A percentile compares a stretch with the other conserved stretches of the same genome.
Conservation (phyloP, 2,113 vertebrate species). For the Megaceryle maxima region DNA sequence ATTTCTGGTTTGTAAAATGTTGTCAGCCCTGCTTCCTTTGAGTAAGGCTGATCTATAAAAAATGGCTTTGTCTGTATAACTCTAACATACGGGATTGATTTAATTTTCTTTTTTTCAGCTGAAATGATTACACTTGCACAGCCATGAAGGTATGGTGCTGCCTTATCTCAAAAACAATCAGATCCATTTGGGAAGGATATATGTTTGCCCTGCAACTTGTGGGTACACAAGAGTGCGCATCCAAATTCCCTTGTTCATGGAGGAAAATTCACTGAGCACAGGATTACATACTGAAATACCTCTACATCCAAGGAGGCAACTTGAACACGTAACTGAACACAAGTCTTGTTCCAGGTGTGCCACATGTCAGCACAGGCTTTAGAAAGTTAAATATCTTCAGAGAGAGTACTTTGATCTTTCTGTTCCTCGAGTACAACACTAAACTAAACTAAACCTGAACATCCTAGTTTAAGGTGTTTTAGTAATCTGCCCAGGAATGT, state of each 20-base stretch:
- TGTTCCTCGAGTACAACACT: neutral
- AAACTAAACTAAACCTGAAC: neutral
- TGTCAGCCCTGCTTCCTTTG: neutral
- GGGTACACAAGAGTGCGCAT: rapidly evolving
- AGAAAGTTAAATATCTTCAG: neutral
- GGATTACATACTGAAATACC: neutral
- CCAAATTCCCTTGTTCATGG: neutral
- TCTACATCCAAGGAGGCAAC: neutral
- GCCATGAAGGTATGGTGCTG: neutral
- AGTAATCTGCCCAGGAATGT: neutral
- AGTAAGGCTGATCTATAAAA: neutral
- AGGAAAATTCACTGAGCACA: neutral
- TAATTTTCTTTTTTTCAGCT: neutral
- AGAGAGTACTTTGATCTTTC: neutral
- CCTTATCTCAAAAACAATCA: neutral
- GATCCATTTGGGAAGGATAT: neutral
- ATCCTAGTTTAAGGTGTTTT: neutral
- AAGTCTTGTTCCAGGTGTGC: neutral
- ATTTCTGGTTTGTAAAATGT: slow-evolving; percentile 11
- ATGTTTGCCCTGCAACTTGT: neutral
- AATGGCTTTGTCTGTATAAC: neutral
- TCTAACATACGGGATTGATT: neutral
- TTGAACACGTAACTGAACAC: neutral
- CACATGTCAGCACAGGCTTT: neutral
- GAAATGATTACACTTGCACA: neutral